These are phyloP conservation scores for Melospiza melodia DNA, from an alignment of 2,113 vertebrate genomes.

Conservation along the genomic window DNA sequence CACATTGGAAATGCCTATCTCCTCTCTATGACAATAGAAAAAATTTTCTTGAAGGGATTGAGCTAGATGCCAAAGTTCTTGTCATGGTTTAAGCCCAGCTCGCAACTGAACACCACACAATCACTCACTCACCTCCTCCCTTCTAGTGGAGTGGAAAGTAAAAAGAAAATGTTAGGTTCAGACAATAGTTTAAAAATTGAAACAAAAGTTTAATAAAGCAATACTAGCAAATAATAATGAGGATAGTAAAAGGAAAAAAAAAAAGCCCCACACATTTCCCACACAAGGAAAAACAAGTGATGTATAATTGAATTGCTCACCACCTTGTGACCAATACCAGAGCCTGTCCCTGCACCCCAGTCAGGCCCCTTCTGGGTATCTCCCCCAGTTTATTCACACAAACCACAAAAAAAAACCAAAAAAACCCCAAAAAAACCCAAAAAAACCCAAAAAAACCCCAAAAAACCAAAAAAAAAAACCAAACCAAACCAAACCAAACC, in stretches of 20 bases:
- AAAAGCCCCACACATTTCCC: not conserved
- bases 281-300: not conserved
- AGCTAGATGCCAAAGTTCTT: not conserved
- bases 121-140: rapidly evolving
- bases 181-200: not conserved
- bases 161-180: not conserved
- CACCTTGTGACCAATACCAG: not conserved
- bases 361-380: not conserved
- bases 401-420: not conserved
- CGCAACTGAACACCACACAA: not conserved
- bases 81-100: not conserved
- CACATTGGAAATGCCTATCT: not conserved
- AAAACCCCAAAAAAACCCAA: too few species aligned
- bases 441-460: not conserved
- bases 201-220: not conserved
- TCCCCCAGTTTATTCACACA: not conserved
- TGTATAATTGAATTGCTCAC: not conserved
- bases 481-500: too few species aligned
- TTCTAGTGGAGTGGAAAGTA: not conserved
- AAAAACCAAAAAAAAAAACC: too few species aligned
- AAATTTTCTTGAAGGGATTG: not conserved
- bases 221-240: not conserved
- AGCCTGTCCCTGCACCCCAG: not conserved
- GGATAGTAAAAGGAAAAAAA: not conserved
- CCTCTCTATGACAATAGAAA: not conserved